Base-by-base conservation (phyloP, 2,113 vertebrate genomes). In the Chamaea fasciata region DNA sequence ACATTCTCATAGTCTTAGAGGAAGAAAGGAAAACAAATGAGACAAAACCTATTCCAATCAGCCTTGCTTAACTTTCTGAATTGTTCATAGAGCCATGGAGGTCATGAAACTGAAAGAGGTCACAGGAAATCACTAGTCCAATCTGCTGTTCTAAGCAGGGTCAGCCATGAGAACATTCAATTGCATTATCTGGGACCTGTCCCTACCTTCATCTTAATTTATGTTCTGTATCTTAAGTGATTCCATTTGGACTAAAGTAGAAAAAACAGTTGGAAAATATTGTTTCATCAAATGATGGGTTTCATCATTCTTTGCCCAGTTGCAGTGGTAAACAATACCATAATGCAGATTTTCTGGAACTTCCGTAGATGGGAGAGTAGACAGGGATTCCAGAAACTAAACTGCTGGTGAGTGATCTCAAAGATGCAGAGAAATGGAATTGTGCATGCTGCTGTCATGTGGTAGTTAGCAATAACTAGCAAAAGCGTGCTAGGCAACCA, bases 271-370 rank as follows among this genome's bases (percentile, higher is more conserved):
- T 28, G 46, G 28, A 46, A 83, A 57, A 52, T 87, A 79, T 35
- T 88, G 60, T 60, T 60, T 60, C 35, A 60, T 60, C 16, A 28
- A 60, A 13, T 39, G 24, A 39, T 92, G 62, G 1, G 14, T 95
- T 94, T 90, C 70, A 39, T 68, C 44, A 59, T 93, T 97, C 87
- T 93, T 97, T 91, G 67, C 75, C 85, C 27, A 15, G 20, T 87
- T 87, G 23, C 23, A 81, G 23, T 68, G 87, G 57, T 92, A 95
- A 74, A 50, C 28, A 76, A 26, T 92, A 67, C 64, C 42, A 24
- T 60, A 92, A 87, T n/a, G 81, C 50, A 71, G 70, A 64, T 91
- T 92, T 83, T 94, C 83, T 95, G 65, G 44, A 95, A 76, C 24
- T 90, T 90, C 39, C 11, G 3, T 80, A 91, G 73, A 57, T 74